Evolutionary conservation across 2,888 invertebrate species (phyloP), one percentile per base, ranked within the genome.

Genomic region (Bedellia somnulentella): DNA sequence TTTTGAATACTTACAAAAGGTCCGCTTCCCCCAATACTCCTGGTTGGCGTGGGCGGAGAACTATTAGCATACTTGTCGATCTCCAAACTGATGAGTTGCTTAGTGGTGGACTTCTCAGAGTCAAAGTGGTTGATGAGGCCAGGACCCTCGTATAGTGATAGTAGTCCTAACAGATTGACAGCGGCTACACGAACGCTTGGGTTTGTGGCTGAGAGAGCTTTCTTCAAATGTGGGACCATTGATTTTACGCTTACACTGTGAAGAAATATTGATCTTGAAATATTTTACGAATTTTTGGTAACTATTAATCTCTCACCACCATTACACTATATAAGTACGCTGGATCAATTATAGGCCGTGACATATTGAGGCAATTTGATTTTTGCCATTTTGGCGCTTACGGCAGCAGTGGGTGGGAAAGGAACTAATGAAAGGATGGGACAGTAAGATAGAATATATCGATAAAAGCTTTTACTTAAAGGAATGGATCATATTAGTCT

Each of bases 21-120:
- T n/a, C n/a, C n/a, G n/a, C n/a, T n/a, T n/a, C n/a, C n/a, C n/a
- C n/a, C n/a, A n/a, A n/a, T n/a, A n/a, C n/a, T n/a, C 43, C 87
- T 68, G 0, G 79, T 82, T 0, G 91, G 87, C n/a, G 81, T 76
- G 0, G 91, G 90, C 0, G 91, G 86, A 34, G 82, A 81, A 43
- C 86, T 82, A 14, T 87, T 89, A 2, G 81, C 79, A 43, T 86
- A 80, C 56, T 93, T 93, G 35, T 91, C 91, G 45, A 92, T 82
- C 54, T 94, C 94, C 12, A 86, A 78, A 52, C 89, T 87, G 35
- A 95, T 91, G 53, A 89, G 87, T 43, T 91, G 89, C 26, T 86
- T 81, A 1, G 94, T 67, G 0, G 89, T 85, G 1, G 91, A 82
- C 49, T 94, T 95, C 56, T 95, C 95, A 39, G 81, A 82, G 42